Percentiles rank a stretch among this genome's conserved stretches.
Evolutionary conservation across 2,113 vertebrate species (phyloP).

Genomic region (Herpetotheres cachinnans): DNA sequence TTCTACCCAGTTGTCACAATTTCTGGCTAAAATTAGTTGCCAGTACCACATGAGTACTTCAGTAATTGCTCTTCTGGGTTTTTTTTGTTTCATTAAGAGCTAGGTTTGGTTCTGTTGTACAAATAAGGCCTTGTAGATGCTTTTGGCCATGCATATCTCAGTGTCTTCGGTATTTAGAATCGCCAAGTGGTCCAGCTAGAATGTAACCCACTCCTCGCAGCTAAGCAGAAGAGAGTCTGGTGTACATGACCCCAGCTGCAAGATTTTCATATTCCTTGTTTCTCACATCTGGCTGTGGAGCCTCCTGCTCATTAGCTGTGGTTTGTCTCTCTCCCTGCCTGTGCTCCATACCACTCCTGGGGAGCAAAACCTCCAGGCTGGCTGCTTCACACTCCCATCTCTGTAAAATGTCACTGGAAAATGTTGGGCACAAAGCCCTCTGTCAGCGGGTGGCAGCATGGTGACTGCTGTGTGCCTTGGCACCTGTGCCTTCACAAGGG

Average conservation of each 20-base stretch:
- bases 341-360: not conserved
- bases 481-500: not conserved
- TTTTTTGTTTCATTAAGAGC: not conserved
- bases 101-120: not conserved
- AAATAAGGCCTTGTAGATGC: not conserved
- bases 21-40: not conserved
- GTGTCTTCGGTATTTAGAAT: not conserved
- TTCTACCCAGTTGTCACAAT: not conserved
- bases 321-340: not conserved
- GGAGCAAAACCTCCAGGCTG: not conserved
- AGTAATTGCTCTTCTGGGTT: not conserved
- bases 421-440: not conserved
- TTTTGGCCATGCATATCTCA: not conserved
- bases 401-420: not conserved
- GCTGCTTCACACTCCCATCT: not conserved
- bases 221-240: not conserved
- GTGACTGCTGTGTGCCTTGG: fast-evolving
- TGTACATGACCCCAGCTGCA: not conserved
- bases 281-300: not conserved
- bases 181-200: not conserved
- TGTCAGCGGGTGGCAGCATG: fast-evolving
- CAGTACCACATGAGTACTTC: not conserved
- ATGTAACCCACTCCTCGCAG: not conserved
- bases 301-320: not conserved
- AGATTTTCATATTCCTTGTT: not conserved